phyloP scores from a whole-genome alignment of 2,888 invertebrate genomes.

The Yponomeuta plumbellus region DNA sequence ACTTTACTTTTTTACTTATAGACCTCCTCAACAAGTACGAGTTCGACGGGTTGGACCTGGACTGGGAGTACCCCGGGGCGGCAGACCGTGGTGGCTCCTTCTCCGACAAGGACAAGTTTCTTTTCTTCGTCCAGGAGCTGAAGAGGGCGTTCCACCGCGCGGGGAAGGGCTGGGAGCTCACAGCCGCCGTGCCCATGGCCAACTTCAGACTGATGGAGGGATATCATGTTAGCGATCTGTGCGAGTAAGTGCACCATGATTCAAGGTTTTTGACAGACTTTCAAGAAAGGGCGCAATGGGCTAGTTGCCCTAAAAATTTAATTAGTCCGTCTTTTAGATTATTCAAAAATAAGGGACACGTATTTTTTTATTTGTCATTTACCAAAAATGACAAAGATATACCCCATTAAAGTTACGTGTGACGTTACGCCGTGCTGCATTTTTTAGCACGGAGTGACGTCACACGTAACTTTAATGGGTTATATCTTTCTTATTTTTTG shows the following conservation, averaged over 20 bases:
- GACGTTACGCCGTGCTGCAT: too few species aligned
- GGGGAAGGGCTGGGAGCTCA: constrained; percentile 89
- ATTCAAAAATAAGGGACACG: too few species aligned
- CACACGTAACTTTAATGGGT: too few species aligned
- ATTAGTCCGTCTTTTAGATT: too few species aligned
- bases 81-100: constrained; percentile 90
- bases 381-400: too few species aligned
- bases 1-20: constrained; percentile 37
- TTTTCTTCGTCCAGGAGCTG: constrained; percentile 88
- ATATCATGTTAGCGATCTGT: constrained; percentile 92
- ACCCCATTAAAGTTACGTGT: too few species aligned
- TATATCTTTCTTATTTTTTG: too few species aligned
- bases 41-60: constrained; percentile 91
- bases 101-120: constrained; percentile 88
- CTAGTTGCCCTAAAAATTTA: too few species aligned
- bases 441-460: too few species aligned
- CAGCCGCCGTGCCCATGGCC: constrained; percentile 92
- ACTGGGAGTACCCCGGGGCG: constrained; percentile 95
- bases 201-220: constrained; percentile 92
- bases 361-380: too few species aligned
- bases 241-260: constrained; percentile 79
- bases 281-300: too few species aligned
- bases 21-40: constrained; percentile 85
- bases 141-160: constrained; percentile 85
- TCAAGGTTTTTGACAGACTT: too few species aligned